phyloP scores from a whole-genome alignment of 2,797 vertebrate genomes.

The Hoplostethus mediterraneus region DNA sequence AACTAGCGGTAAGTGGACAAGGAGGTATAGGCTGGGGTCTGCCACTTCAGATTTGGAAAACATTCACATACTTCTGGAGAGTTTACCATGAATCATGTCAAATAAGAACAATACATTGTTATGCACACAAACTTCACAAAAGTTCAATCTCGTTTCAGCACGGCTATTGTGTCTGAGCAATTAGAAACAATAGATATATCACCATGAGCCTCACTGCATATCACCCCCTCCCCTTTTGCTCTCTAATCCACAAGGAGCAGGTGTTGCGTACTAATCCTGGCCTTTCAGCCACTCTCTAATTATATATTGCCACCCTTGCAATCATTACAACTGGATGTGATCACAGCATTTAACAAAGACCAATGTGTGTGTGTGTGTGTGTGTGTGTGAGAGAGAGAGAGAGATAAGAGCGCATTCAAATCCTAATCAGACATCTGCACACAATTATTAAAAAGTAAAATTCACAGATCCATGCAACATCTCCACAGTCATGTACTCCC shows the following conservation, averaged over 20 bases:
- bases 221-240: constrained; percentile 41
- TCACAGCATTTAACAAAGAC: constrained; percentile 30
- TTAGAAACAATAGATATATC: not conserved
- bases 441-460: not conserved
- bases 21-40: constrained; percentile 6
- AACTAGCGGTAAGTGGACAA: constrained; percentile 38
- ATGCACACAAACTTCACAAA: constrained; percentile 3
- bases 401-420: not conserved
- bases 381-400: not conserved
- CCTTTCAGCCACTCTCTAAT: constrained; percentile 70
- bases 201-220: constrained; percentile 24
- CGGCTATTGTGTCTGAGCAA: constrained; percentile 22
- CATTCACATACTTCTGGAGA: constrained; percentile 18
- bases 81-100: constrained; percentile 40
- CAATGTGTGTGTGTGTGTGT: constrained; percentile 3
- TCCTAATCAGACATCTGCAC: constrained; percentile 4
- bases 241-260: constrained; percentile 75
- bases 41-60: constrained; percentile 39
- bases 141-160: not conserved
- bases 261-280: constrained; percentile 73
- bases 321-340: constrained; percentile 54
- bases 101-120: constrained; percentile 4
- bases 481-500: not conserved
- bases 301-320: constrained; percentile 77
- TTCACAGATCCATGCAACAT: not conserved